A percentile compares a stretch with the other conserved stretches of the same genome.
Evolutionary conservation across 2,888 invertebrate genomes (phyloP).

Genomic region (Drosophila austrosaltans): DNA sequence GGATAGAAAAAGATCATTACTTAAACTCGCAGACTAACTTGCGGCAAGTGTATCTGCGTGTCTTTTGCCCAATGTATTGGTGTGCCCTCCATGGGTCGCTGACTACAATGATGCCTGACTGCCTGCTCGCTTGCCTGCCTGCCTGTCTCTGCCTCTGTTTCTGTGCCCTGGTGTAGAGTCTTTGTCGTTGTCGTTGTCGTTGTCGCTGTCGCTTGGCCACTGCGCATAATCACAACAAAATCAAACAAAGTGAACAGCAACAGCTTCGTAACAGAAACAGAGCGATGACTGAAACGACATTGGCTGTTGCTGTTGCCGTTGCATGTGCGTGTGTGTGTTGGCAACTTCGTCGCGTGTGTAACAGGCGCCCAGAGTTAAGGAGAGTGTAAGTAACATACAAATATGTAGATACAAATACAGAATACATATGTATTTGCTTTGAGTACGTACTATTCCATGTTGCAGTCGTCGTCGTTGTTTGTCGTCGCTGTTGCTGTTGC

Average conservation of each 20-base stretch:
- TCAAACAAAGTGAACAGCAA: conserved; percentile 67
- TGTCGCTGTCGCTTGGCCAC: conserved; percentile 55
- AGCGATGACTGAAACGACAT: conserved; percentile 15
- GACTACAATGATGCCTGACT: conserved; percentile 53
- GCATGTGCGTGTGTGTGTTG: conserved; percentile 64
- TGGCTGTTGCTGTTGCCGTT: conserved; percentile 18
- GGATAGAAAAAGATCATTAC: conserved; percentile 13
- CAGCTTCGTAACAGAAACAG: conserved; percentile 46
- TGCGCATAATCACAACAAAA: conserved; percentile 79
- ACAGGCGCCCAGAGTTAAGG: conserved; percentile 67
- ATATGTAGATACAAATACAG: conserved; percentile 29
- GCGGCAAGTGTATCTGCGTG: conserved; percentile 19
- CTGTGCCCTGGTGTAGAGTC: conserved; percentile 22
- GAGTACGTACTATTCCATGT: conserved; percentile 24
- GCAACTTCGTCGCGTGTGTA: conserved; percentile 71
- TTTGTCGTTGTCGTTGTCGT: conserved; percentile 17
- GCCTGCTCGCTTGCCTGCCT: conserved; percentile 16
- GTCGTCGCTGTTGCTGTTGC: not conserved
- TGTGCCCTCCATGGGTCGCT: conserved; percentile 74
- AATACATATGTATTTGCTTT: conserved; percentile 32
- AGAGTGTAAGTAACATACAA: conserved; percentile 36
- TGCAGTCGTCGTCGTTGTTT: conserved; percentile 16
- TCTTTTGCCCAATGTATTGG: conserved; percentile 47
- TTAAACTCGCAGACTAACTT: not conserved
- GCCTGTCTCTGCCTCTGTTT: conserved; percentile 29